Evolutionary conservation across 2,113 vertebrate species (phyloP).

Genomic region (Charina bottae): DNA sequence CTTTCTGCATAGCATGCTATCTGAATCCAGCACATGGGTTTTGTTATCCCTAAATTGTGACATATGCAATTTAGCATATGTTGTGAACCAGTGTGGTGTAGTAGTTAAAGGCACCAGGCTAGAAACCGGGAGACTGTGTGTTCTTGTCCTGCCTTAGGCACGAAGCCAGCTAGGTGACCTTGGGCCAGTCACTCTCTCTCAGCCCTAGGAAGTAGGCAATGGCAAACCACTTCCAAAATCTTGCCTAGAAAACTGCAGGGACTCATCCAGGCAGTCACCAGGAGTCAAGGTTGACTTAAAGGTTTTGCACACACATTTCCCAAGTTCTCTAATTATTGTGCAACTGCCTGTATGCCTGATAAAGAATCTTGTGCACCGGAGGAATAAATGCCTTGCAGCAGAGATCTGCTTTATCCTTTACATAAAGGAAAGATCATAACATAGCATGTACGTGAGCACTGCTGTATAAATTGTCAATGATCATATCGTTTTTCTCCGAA

Average conservation of each 20-base stretch:
- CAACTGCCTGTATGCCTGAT: not conserved
- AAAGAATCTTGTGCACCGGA: not conserved
- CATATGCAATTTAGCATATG: too few relatives aligned
- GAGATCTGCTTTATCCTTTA: not conserved
- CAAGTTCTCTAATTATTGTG: not conserved
- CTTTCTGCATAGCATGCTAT: too few relatives aligned
- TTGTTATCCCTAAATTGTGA: too few relatives aligned
- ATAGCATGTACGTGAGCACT: rapidly evolving
- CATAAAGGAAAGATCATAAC: not conserved
- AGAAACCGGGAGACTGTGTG: not conserved
- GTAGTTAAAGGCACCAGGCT: not conserved
- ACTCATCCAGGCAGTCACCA: too few relatives aligned
- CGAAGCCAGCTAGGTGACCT: too few relatives aligned
- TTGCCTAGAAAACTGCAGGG: not conserved
- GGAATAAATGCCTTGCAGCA: too few relatives aligned
- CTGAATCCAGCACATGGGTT: too few relatives aligned
- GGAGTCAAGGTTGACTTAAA: not conserved
- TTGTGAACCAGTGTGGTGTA: not conserved
- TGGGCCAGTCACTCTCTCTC: too few relatives aligned
- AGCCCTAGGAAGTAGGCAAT: too few relatives aligned
- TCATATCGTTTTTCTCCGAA: not conserved
- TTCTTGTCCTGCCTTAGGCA: too few relatives aligned
- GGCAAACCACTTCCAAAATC: too few relatives aligned
- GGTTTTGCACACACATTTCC: not conserved
- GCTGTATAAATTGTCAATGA: not conserved